phyloP scores from a whole-genome alignment of 2,113 vertebrate species.

The Calidris pugnax region DNA sequence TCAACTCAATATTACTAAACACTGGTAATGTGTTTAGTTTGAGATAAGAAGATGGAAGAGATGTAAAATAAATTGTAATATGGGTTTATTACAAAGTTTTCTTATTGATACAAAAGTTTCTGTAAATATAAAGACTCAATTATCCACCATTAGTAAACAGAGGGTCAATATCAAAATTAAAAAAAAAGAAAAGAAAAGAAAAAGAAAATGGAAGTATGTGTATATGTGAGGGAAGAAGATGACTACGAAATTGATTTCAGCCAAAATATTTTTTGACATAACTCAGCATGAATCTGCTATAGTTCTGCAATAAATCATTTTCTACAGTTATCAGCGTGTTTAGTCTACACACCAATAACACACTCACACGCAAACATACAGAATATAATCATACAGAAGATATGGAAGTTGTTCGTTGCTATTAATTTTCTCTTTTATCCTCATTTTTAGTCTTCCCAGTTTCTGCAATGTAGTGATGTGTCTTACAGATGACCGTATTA shows the following conservation, averaged over 20 bases:
- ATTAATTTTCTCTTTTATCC: not conserved
- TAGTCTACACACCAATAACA: not conserved
- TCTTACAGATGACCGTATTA: not conserved
- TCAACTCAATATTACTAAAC: slow-evolving; percentile 50
- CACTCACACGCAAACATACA: not conserved
- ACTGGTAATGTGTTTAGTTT: slow-evolving; percentile 4
- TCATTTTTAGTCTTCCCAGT: not conserved
- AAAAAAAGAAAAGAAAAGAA: not conserved
- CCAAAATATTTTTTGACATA: slow-evolving; percentile 54
- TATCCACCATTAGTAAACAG: slow-evolving; percentile 49
- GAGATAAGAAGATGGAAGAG: slow-evolving; percentile 36
- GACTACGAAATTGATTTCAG: slow-evolving; percentile 56
- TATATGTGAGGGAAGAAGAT: not conserved
- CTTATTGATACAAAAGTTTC: slow-evolving; percentile 41
- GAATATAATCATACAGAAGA: not conserved
- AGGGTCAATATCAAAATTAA: not conserved
- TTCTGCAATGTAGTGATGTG: not conserved
- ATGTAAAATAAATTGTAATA: slow-evolving; percentile 59
- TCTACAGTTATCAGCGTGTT: not conserved
- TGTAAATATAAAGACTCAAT: slow-evolving; percentile 23
- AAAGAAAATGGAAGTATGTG: not conserved
- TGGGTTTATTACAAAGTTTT: slow-evolving; percentile 24
- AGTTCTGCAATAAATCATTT: slow-evolving; percentile 50
- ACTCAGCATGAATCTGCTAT: slow-evolving; percentile 20
- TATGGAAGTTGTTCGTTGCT: not conserved